phyloP scores from a whole-genome alignment of 2,797 vertebrate genomes.

The Acrossocheilus wenchowensis region DNA sequence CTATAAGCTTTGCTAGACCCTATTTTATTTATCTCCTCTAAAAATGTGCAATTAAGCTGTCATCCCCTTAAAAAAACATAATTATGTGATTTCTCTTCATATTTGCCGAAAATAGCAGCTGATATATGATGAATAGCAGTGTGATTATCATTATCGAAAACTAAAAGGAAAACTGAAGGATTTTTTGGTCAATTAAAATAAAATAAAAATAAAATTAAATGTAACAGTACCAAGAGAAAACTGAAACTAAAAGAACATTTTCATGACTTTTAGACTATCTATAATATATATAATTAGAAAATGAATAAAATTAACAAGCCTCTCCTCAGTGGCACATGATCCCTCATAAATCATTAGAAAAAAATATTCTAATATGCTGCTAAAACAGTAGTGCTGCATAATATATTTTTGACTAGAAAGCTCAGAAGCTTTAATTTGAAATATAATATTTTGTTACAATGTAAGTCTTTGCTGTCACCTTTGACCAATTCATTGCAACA shows the following conservation, averaged over 20 bases:
- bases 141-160: conserved; percentile 1
- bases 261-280: neutral
- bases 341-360: neutral
- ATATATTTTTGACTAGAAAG: neutral
- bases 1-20: neutral
- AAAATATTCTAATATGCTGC: neutral
- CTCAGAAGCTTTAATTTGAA: neutral
- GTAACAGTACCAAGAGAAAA: neutral
- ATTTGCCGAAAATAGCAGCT: neutral
- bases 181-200: neutral
- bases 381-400: neutral
- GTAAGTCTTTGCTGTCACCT: neutral
- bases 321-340: neutral
- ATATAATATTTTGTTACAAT: neutral
- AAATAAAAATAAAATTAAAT: neutral
- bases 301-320: no score
- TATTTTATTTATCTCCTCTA: neutral
- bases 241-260: neutral
- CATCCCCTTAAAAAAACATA: neutral
- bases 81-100: neutral
- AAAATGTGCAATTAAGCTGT: neutral
- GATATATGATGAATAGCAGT: neutral
- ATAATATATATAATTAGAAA: neutral
- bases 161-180: neutral
- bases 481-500: neutral